Percentiles rank a stretch among this genome's conserved stretches.
Evolutionary conservation across 2,888 invertebrate genomes (phyloP).

Genomic region (Priocnemis perturbator): DNA sequence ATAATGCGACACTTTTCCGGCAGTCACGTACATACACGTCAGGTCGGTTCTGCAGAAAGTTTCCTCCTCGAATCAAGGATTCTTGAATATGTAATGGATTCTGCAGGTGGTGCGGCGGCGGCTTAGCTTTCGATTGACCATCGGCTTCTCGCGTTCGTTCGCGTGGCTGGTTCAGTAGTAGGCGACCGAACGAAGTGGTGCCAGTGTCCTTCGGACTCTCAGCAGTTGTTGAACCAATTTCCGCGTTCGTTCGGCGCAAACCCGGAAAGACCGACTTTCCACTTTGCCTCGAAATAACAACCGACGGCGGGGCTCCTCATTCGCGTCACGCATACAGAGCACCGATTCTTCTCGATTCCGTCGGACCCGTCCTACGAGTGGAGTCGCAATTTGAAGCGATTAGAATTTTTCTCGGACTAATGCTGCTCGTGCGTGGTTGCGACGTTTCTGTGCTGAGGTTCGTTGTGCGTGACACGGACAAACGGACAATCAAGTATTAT

Average conservation of each 20-base stretch:
- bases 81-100: conserved; percentile 49
- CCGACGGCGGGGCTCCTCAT: too few species aligned
- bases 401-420: too few species aligned
- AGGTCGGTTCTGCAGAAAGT: conserved; percentile 40
- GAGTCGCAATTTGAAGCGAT: too few species aligned
- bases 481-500: too few species aligned
- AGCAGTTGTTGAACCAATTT: conserved; percentile 22
- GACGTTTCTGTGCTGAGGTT: too few species aligned
- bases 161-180: conserved; percentile 14
- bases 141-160: conserved; percentile 18
- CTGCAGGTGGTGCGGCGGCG: conserved; percentile 26
- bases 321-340: too few species aligned
- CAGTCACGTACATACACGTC: conserved; percentile 51
- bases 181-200: too few species aligned
- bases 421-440: too few species aligned
- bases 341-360: too few species aligned
- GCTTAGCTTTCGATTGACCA: conserved; percentile 43
- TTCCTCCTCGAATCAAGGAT: conserved; percentile 49
- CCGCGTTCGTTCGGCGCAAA: conserved; percentile 24
- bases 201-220: conserved; percentile 37
- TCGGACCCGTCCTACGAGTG: too few species aligned
- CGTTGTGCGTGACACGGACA: too few species aligned
- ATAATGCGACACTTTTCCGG: too few species aligned
- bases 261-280: conserved; percentile 4
- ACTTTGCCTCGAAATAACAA: not conserved